These are phyloP conservation scores for Tinea pellionella DNA, from an alignment of 2,888 invertebrate species.

Conservation along the genomic window DNA sequence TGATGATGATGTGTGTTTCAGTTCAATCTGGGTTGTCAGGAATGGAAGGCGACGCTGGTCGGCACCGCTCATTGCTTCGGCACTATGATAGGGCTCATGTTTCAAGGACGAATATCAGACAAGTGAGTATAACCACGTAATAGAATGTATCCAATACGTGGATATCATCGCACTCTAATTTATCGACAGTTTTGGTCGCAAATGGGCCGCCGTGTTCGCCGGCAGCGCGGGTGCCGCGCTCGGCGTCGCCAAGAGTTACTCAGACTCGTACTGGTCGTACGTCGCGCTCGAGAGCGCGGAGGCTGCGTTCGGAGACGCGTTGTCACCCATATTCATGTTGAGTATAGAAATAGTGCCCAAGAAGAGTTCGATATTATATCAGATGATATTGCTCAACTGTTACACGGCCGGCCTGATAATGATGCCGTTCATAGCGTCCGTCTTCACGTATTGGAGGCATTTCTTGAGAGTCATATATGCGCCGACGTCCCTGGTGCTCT, in stretches of 20 bases:
- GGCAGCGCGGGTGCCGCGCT: conserved; percentile 51
- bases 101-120: conserved; percentile 58
- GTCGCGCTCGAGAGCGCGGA: conserved; percentile 44
- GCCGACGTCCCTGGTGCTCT: conserved; percentile 45
- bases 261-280: conserved; percentile 45
- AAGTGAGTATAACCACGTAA: conserved; percentile 29
- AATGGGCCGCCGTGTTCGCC: conserved; percentile 53
- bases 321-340: conserved; percentile 59
- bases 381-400: conserved; percentile 56
- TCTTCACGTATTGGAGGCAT: conserved; percentile 53
- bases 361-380: conserved; percentile 45
- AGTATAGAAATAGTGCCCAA: conserved; percentile 62
- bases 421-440: conserved; percentile 55
- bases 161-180: too few species aligned
- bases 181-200: conserved; percentile 43
- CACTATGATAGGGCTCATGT: conserved; percentile 48
- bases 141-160: conserved; percentile 6
- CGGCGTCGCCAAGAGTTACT: conserved; percentile 49
- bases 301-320: conserved; percentile 53
- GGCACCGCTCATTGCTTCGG: conserved; percentile 56
- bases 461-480: conserved; percentile 56
- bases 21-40: conserved; percentile 53
- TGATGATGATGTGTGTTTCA: conserved; percentile 24
- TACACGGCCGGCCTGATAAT: conserved; percentile 51
- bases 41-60: conserved; percentile 55